Conservation (phyloP, 2,797 vertebrate species). For the Morelia viridis region DNA sequence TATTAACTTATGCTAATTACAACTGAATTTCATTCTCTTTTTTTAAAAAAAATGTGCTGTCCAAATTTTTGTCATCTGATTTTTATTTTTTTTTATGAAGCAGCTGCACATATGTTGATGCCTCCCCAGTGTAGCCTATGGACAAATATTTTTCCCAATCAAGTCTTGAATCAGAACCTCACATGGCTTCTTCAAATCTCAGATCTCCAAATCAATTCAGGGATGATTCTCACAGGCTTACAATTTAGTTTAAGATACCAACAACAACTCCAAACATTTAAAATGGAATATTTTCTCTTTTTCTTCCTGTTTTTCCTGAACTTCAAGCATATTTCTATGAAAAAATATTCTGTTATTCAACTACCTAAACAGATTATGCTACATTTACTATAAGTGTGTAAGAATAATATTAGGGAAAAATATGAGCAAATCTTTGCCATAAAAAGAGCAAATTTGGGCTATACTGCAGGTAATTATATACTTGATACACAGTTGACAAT, state of each 20-base stretch:
- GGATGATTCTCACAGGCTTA: not conserved
- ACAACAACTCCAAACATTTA: not conserved
- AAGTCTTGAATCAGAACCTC: not conserved
- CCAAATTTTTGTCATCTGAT: not conserved
- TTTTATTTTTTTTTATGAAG: not conserved
- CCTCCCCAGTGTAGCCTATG: not conserved
- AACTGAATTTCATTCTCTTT: not conserved
- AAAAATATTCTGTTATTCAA: conserved; percentile 26
- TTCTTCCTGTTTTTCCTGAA: conserved; percentile 18
- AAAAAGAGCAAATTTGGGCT: not conserved
- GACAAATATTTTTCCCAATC: not conserved
- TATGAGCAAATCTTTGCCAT: not conserved
- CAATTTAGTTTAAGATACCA: not conserved
- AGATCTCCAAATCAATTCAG: not conserved
- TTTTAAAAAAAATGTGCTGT: not conserved
- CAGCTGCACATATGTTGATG: not conserved
- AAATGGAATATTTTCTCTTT: conserved; percentile 24
- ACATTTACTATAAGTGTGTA: not conserved
- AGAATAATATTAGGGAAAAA: not conserved
- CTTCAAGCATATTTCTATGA: conserved; percentile 20
- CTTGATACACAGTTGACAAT: not conserved
- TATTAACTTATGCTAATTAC: not conserved
- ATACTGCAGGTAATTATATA: not conserved
- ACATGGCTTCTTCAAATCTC: not conserved
- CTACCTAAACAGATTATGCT: not conserved